These are phyloP conservation scores for Wasmannia auropunctata DNA, from an alignment of 1,140 invertebrate genomes.

Conservation along the genomic window DNA sequence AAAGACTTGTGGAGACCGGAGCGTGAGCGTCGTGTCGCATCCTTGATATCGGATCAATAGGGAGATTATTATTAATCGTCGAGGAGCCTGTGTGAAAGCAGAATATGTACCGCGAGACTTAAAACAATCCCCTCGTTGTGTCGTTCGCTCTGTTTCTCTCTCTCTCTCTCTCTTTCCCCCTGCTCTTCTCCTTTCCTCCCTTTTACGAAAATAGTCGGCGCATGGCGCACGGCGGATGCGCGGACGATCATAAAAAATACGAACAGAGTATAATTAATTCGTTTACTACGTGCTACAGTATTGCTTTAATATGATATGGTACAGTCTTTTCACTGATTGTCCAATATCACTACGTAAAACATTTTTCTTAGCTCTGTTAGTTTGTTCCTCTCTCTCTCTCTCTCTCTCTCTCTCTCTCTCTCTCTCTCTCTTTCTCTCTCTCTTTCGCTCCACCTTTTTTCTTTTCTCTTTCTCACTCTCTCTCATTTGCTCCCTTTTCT, in stretches of 20 bases:
- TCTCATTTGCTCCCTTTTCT: neutral
- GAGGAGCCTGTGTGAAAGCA: neutral
- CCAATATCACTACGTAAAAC: constrained; percentile 84
- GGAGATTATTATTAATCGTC: constrained; percentile 54
- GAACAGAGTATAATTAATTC: constrained; percentile 72
- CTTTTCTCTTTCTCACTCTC: neutral
- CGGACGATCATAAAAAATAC: constrained; percentile 64
- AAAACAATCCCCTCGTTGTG: constrained; percentile 5
- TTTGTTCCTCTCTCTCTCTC: constrained; percentile 15
- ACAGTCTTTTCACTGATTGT: constrained; percentile 86
- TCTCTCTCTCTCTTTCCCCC: neutral
- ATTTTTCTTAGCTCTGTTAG: constrained; percentile 56
- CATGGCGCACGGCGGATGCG: constrained; percentile 46
- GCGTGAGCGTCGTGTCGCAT: neutral
- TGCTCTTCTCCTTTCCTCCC: neutral
- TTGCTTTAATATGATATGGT: constrained; percentile 85
- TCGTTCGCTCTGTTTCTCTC: constrained; percentile 1
- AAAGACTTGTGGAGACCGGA: neutral
- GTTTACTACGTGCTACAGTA: constrained; percentile 79
- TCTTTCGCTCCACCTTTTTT: neutral
- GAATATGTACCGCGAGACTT: constrained; percentile 29
- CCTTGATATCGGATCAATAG: constrained; percentile 42
- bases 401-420: neutral
- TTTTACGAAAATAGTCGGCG: constrained; percentile 48
- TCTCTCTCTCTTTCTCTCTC: neutral